A percentile compares a stretch with the other conserved stretches of the same genome.
Conservation (phyloP, 2,888 invertebrate species). For the Microctonus brassicae region DNA sequence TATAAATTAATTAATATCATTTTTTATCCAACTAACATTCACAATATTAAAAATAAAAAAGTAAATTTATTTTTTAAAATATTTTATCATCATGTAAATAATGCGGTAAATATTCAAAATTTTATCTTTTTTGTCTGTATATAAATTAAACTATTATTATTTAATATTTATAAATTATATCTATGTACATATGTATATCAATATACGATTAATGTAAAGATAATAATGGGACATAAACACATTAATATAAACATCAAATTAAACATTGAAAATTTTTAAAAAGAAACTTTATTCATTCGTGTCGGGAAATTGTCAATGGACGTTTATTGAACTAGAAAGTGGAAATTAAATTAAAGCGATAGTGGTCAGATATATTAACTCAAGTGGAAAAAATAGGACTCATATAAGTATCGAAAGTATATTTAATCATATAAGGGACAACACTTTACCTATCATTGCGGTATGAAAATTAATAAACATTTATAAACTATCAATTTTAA, state of each 20-base stretch:
- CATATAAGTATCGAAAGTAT: slow-evolving; percentile 57
- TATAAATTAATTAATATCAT: slow-evolving; percentile 45
- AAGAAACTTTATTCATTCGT: slow-evolving; percentile 1
- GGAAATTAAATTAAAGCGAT: slow-evolving; percentile 11
- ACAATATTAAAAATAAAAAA: background rate
- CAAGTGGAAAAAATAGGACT: slow-evolving; percentile 51
- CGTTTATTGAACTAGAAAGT: slow-evolving; percentile 39
- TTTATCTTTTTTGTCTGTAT: background rate
- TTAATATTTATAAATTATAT: no score
- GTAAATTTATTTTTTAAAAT: background rate
- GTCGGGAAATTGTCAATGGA: background rate
- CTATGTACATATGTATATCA: background rate
- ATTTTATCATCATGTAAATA: background rate
- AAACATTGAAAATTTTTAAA: background rate
- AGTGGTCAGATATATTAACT: slow-evolving; percentile 13
- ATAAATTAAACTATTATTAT: background rate
- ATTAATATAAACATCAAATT: background rate
- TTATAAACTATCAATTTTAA: no score
- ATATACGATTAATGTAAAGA: background rate
- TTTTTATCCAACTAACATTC: slow-evolving; percentile 37
- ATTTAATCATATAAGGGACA: slow-evolving; percentile 39
- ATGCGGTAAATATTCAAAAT: background rate
- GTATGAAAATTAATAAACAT: background rate
- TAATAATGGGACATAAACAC: background rate
- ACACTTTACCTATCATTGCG: background rate